Conservation (phyloP, 2,888 invertebrate species). For the Apoderus coryli region DNA sequence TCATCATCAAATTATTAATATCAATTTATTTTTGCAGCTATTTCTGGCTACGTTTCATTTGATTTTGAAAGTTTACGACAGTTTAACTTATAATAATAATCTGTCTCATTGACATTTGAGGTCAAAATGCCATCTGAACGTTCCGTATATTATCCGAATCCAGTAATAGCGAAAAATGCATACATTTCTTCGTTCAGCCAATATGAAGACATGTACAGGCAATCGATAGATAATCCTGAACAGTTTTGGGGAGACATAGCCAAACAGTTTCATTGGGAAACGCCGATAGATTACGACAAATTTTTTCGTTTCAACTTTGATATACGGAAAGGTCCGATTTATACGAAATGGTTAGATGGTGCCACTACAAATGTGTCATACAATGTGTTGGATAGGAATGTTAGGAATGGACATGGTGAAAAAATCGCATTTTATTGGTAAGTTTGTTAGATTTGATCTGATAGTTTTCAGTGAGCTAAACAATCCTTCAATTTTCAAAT, state of each 20-base stretch:
- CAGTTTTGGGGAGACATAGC: constrained; percentile 89
- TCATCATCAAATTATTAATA: no score
- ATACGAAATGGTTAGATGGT: constrained; percentile 89
- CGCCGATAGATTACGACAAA: constrained; percentile 53
- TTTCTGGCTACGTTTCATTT: no score
- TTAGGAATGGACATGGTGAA: constrained; percentile 77
- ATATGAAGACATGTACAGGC: constrained; percentile 70
- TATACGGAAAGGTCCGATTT: constrained; percentile 73
- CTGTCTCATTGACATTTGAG: no score
- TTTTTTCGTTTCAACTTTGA: constrained; percentile 89
- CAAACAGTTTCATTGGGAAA: constrained; percentile 89
- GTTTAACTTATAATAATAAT: no score
- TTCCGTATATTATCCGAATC: constrained; percentile 42
- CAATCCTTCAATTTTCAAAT: no score
- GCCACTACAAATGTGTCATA: constrained; percentile 91
- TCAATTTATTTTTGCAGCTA: no score
- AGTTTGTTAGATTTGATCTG: constrained; percentile 36
- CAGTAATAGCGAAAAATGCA: constrained; percentile 40
- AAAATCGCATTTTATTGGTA: constrained; percentile 92
- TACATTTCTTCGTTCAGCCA: constrained; percentile 57
- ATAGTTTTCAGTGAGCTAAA: no score
- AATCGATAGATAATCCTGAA: constrained; percentile 77
- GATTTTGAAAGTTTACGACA: no score
- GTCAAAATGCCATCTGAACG: constrained; percentile 42
- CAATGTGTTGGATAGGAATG: constrained; percentile 85